A percentile compares a stretch with the other conserved stretches of the same genome.
These are phyloP conservation scores for Mormyrus hasselquistii DNA, from an alignment of 2,797 vertebrate genomes.

Conservation along the genomic window DNA sequence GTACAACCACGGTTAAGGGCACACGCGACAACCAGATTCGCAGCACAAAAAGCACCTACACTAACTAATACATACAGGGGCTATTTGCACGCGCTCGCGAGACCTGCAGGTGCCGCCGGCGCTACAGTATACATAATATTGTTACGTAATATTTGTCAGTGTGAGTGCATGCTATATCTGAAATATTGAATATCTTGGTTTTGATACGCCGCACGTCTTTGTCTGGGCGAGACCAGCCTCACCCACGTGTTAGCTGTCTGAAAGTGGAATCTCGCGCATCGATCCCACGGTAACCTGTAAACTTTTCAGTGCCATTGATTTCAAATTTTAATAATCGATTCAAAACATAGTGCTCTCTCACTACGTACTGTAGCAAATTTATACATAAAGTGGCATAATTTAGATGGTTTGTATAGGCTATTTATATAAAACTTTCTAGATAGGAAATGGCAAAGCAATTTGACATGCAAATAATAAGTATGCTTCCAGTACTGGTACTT, in stretches of 20 bases:
- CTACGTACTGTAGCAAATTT: not conserved
- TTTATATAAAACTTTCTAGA: not conserved
- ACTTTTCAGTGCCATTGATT: not conserved
- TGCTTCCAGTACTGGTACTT: not conserved
- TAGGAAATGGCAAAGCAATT: not conserved
- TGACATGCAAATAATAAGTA: not conserved
- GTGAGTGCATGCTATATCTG: not conserved
- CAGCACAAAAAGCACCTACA: not conserved
- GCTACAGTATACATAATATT: not conserved
- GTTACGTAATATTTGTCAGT: not conserved
- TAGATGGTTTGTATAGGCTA: not conserved
- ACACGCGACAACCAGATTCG: not conserved
- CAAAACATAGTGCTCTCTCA: not conserved
- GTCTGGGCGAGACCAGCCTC: not conserved
- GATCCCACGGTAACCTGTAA: not conserved
- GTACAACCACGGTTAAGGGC: too few species aligned
- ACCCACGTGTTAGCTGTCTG: not conserved
- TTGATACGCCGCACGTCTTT: not conserved
- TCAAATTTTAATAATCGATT: not conserved
- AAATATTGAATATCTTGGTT: not conserved
- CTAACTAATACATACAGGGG: not conserved
- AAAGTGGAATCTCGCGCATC: not conserved
- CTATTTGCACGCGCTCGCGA: not conserved
- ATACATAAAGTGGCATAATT: not conserved
- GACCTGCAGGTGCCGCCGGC: not conserved